A percentile compares a stretch with the other conserved stretches of the same genome.
Conservation (phyloP, 92 coral and sea anemone genomes). For the Anthopleura xanthogrammica region DNA sequence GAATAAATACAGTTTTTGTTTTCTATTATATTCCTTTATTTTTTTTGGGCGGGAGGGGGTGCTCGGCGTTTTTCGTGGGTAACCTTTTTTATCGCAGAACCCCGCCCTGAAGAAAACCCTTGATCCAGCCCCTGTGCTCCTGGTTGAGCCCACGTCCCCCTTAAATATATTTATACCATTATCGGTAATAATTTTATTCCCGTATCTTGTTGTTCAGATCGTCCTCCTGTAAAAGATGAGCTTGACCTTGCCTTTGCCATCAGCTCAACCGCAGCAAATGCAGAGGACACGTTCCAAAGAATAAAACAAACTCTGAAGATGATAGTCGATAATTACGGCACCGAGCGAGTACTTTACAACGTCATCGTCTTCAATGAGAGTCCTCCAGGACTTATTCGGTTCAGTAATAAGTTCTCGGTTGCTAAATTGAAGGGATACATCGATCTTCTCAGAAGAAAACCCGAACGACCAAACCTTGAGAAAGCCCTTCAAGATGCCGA, state of each 20-base stretch:
- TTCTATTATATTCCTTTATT: too few species aligned
- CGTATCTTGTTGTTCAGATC: conserved; percentile 5
- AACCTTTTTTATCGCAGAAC: too few species aligned
- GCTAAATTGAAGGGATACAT: conserved; percentile 35
- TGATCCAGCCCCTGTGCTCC: too few species aligned
- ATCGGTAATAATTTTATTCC: neutral
- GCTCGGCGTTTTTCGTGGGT: too few species aligned
- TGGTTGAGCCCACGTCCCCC: too few species aligned
- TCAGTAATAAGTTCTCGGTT: conserved; percentile 37
- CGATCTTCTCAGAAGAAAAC: conserved; percentile 35
- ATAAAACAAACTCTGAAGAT: conserved; percentile 69
- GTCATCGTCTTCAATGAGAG: conserved; percentile 66
- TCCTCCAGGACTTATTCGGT: conserved; percentile 38
- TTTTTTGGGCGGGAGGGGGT: too few species aligned
- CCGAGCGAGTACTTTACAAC: conserved; percentile 62
- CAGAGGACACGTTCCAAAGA: conserved; percentile 53
- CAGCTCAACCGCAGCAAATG: conserved; percentile 61
- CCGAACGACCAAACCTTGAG: conserved; percentile 47
- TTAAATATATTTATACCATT: too few species aligned
- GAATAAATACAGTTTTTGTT: neutral
- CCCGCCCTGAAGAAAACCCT: too few species aligned
- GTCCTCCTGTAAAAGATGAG: conserved; percentile 27
- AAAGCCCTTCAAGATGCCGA: conserved; percentile 62
- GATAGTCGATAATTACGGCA: conserved; percentile 62
- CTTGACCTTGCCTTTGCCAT: conserved; percentile 83